phyloP scores from a whole-genome alignment of 2,797 vertebrate species.

The Channallabes apus region DNA sequence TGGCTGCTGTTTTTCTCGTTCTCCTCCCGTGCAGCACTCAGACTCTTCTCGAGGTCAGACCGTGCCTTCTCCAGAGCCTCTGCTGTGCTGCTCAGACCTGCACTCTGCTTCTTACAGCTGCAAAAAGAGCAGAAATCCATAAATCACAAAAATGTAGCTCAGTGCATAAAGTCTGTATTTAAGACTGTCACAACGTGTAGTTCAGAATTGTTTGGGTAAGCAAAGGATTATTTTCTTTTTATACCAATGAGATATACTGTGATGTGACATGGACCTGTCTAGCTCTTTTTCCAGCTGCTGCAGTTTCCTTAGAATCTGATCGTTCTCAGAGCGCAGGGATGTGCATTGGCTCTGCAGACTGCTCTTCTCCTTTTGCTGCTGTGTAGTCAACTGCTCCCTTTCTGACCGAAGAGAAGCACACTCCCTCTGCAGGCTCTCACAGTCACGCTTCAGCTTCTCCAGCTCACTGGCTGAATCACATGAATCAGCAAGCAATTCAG shows the following conservation, averaged over 20 bases:
- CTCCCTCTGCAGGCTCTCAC: constrained; percentile 72
- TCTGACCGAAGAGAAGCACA: constrained; percentile 71
- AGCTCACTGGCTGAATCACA: constrained; percentile 77
- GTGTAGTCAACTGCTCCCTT: constrained; percentile 78
- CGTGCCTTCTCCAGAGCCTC: constrained; percentile 83
- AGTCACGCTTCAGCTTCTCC: constrained; percentile 86
- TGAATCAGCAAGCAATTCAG: not conserved
- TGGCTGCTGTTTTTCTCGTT: constrained; percentile 82
- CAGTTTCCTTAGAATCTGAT: constrained; percentile 79
- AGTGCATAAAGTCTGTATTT: too few relatives aligned
- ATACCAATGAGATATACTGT: not conserved
- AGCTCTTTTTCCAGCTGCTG: constrained; percentile 88
- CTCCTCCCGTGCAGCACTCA: constrained; percentile 85
- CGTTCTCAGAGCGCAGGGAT: constrained; percentile 74
- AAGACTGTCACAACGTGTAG: not conserved
- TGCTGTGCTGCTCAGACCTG: constrained; percentile 82
- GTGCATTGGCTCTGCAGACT: constrained; percentile 82
- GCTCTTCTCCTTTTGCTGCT: constrained; percentile 85
- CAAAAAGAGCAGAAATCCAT: not conserved
- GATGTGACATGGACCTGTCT: constrained; percentile 77
- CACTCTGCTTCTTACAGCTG: constrained; percentile 88
- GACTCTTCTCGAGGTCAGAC: constrained; percentile 85
- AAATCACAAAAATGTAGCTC: too few relatives aligned
- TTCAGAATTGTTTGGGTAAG: not conserved
- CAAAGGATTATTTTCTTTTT: not conserved